Evolutionary conservation across 1,140 invertebrate species (phyloP), one percentile per base, ranked within the genome.

Genomic region (Pygmarrhopalites habei): DNA sequence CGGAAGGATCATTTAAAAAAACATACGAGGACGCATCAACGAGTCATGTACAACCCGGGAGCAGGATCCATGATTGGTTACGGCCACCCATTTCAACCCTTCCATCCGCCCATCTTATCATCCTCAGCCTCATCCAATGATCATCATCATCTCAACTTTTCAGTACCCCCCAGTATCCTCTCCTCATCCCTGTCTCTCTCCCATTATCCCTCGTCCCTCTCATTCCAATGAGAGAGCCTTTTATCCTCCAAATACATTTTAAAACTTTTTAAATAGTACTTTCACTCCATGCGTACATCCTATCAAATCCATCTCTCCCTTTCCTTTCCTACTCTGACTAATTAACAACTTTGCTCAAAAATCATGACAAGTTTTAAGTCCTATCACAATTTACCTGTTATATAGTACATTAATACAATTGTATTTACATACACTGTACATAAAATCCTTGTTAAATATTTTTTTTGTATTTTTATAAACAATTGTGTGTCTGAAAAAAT

Each of bases 1-100:
- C 81, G 92, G 17, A 87, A 94, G 66, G 91, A 95, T 74, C 89
- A 91, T 73, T 73, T 91, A 47, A 90, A 90, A 74, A 91, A 90
- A 71, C 88, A 92, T 71, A 84, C 80, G 0, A 80, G 83, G 53
- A 91, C 87, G 0, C 88, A 90, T 73, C 79, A 74, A 63, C 59
- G 70, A 53, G 58, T 67, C 1, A 57, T 70, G 53, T 70, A 62
- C 30, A 56, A 23, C 30, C 29, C 65, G 21, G 28, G 64, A 30
- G n/a, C n/a, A n/a, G n/a, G n/a, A n/a, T 51, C 41, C 28, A 52
- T 67, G 59, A 67, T 68, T 68, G 66, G 69, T 30, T 68, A 60
- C 46, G 66, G 60, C 19, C 63, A 66, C 61, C 69, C 66, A 58
- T 71, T 68, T 41, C 57, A 60, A 43, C 35, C 28, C 25, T 47